Evolutionary conservation across 2,113 vertebrate species (phyloP).

Genomic region (Pangasianodon hypophthalmus): DNA sequence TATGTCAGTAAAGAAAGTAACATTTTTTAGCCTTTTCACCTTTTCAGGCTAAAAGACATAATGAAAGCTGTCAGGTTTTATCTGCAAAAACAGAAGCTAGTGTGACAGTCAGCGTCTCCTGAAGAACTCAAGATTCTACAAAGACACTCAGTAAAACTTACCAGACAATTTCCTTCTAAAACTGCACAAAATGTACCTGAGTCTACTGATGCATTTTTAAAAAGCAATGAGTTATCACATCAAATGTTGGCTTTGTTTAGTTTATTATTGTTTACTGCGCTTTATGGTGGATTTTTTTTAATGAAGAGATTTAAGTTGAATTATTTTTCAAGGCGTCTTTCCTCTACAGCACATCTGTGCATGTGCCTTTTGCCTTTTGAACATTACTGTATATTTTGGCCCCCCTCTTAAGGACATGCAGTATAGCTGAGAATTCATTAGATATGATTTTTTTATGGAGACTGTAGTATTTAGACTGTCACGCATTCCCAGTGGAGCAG

Average conservation of each 20-base stretch:
- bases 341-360: not conserved
- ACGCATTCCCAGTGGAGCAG: constrained; percentile 5
- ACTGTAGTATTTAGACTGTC: constrained; percentile 5
- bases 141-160: not conserved
- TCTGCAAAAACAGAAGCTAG: no score
- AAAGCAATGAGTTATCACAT: not conserved
- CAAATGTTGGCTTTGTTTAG: not conserved
- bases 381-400: not conserved
- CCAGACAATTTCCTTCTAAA: not conserved
- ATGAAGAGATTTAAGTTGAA: not conserved
- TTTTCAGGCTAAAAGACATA: not conserved
- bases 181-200: not conserved
- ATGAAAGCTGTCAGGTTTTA: no score
- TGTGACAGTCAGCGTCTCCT: not conserved
- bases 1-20: no score
- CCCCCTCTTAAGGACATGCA: not conserved
- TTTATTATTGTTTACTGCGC: not conserved
- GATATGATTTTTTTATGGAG: not conserved
- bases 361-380: not conserved
- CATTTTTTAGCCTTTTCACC: no score
- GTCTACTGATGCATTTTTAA: not conserved
- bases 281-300: not conserved
- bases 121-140: not conserved
- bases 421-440: not conserved
- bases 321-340: not conserved